phyloP scores from a whole-genome alignment of 2,888 invertebrate genomes.

The Diarsia mendica region DNA sequence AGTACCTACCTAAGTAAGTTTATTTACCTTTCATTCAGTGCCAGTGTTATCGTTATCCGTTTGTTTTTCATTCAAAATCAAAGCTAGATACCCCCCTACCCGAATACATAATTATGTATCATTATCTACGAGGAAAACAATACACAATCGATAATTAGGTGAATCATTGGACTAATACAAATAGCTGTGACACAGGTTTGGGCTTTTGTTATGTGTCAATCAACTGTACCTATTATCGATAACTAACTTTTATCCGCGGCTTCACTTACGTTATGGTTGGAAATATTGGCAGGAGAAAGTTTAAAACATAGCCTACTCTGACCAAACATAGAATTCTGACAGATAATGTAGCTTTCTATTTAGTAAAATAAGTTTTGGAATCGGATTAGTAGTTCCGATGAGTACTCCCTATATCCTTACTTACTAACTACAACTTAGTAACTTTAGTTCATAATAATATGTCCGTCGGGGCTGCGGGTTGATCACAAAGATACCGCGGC shows the following conservation, averaged over 20 bases:
- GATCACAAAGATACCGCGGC: too few relatives aligned
- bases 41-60: not conserved
- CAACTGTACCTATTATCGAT: not conserved
- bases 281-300: not conserved
- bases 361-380: too few relatives aligned
- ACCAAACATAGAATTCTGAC: too few relatives aligned
- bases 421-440: too few relatives aligned
- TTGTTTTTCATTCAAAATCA: not conserved
- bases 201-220: not conserved
- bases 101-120: not conserved
- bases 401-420: too few relatives aligned
- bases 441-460: too few relatives aligned
- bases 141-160: conserved; percentile 2
- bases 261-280: not conserved
- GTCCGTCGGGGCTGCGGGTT: too few relatives aligned
- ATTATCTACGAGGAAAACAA: conserved; percentile 26
- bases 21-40: not conserved
- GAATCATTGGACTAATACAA: conserved; percentile 9
- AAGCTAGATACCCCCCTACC: not conserved
- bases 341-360: too few relatives aligned
- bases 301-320: too few relatives aligned
- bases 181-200: not conserved
- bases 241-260: not conserved
- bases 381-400: too few relatives aligned
- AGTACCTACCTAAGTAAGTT: not conserved